Evolutionary conservation across 2,797 vertebrate genomes (phyloP).

Genomic region (Cheirogaleus major): DNA sequence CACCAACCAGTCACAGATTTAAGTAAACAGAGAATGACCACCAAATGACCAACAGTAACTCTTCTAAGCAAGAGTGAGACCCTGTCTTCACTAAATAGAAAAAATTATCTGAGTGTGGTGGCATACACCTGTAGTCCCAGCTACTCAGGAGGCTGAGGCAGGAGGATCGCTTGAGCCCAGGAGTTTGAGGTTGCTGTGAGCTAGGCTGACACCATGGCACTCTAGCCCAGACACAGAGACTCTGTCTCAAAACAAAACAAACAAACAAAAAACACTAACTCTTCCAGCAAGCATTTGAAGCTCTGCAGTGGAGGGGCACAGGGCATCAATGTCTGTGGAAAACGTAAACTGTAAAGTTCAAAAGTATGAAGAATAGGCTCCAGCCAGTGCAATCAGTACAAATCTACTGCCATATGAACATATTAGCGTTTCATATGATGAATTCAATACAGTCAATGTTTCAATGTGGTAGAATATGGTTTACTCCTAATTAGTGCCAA

Average conservation of each 20-base stretch:
- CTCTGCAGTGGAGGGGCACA: neutral
- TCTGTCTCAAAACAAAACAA: no score
- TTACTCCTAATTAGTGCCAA: slow-evolving; percentile 49
- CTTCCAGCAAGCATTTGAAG: neutral
- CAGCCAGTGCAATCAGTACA: neutral
- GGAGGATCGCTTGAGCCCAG: no score
- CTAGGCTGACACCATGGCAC: no score
- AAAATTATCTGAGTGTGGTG: no score
- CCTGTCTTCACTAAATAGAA: no score
- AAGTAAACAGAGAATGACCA: neutral
- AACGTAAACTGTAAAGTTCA: slow-evolving; percentile 28
- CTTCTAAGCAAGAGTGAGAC: neutral
- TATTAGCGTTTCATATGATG: slow-evolving; percentile 44
- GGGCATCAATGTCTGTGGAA: neutral
- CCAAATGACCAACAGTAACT: neutral
- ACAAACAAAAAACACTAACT: neutral
- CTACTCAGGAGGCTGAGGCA: no score
- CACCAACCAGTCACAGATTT: neutral
- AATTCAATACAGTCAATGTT: slow-evolving; percentile 43
- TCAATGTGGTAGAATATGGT: neutral
- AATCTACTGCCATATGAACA: slow-evolving; percentile 64
- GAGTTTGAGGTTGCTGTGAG: no score
- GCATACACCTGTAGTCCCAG: no score
- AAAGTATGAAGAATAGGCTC: neutral
- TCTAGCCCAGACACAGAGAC: no score